Evolutionary conservation across 2,888 invertebrate species (phyloP).

Genomic region (Bruchidius siliquastri): DNA sequence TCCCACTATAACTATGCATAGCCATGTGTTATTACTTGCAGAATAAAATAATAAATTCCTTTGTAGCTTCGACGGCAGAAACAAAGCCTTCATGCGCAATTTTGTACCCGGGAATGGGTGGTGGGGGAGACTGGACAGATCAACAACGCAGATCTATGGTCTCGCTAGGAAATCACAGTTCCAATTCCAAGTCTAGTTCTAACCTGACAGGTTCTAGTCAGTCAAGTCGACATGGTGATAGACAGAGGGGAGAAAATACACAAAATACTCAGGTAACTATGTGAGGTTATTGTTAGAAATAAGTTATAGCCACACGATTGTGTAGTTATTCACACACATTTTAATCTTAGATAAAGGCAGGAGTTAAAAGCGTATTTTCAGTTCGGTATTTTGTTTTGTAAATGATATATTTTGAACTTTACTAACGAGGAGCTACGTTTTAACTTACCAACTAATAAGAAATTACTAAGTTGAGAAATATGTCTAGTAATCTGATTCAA

Average conservation of each 20-base stretch:
- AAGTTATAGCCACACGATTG: no score
- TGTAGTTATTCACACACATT: no score
- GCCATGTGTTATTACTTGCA: no score
- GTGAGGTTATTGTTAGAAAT: neutral
- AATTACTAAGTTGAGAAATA: no score
- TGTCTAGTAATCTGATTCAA: no score
- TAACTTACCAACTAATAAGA: no score
- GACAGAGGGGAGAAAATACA: constrained; percentile 33
- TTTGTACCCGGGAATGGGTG: constrained; percentile 43
- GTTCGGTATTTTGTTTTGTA: no score
- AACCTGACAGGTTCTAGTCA: constrained; percentile 63
- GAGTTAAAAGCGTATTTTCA: no score
- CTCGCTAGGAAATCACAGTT: constrained; percentile 63
- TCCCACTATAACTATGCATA: no score
- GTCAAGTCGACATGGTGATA: constrained; percentile 44
- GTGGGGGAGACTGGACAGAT: constrained; percentile 36
- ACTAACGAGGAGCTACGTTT: no score
- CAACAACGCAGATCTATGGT: constrained; percentile 52
- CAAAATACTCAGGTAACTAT: constrained; percentile 38
- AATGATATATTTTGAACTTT: no score
- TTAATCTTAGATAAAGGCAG: no score
- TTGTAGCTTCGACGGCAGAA: constrained; percentile 55
- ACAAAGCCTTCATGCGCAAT: constrained; percentile 60
- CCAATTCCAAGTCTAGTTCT: constrained; percentile 74
- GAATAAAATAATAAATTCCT: constrained; percentile 7